Conservation (phyloP, 2,797 vertebrate genomes). For the Danio albolineatus region DNA sequence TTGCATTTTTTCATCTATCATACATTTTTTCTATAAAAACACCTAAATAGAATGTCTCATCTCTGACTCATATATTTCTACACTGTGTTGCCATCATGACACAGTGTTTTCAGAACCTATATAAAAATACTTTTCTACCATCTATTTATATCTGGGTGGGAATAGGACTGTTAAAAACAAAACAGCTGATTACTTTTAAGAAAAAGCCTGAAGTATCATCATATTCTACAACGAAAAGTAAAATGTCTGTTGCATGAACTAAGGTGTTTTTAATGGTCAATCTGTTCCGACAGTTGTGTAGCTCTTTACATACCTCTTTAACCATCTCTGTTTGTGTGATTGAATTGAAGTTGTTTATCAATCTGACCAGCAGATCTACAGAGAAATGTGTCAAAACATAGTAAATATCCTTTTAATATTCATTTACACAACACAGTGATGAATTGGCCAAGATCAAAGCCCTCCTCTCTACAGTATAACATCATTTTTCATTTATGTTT, state of each 20-base stretch:
- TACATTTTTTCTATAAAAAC: too few species aligned
- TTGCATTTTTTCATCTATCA: too few species aligned
- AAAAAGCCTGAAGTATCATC: too few species aligned
- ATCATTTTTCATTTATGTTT: neutral
- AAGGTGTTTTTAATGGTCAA: neutral
- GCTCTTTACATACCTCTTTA: conserved; percentile 55
- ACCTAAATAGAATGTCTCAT: too few species aligned
- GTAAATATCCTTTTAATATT: neutral
- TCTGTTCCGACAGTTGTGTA: neutral
- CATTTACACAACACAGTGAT: neutral
- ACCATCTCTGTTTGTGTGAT: conserved; percentile 13
- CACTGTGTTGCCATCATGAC: too few species aligned
- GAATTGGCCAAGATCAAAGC: neutral
- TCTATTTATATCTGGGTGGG: too few species aligned
- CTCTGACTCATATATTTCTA: too few species aligned
- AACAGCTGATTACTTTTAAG: too few species aligned
- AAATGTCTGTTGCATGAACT: neutral
- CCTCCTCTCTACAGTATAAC: neutral
- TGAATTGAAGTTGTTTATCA: neutral
- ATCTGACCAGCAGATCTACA: conserved; percentile 56
- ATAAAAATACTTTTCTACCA: too few species aligned
- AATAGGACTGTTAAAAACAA: too few species aligned
- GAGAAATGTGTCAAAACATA: neutral
- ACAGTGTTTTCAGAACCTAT: too few species aligned
- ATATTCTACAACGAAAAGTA: too few species aligned